These are phyloP conservation scores for Prochilodus magdalenae DNA, from an alignment of 2,113 vertebrate genomes.

Conservation along the genomic window DNA sequence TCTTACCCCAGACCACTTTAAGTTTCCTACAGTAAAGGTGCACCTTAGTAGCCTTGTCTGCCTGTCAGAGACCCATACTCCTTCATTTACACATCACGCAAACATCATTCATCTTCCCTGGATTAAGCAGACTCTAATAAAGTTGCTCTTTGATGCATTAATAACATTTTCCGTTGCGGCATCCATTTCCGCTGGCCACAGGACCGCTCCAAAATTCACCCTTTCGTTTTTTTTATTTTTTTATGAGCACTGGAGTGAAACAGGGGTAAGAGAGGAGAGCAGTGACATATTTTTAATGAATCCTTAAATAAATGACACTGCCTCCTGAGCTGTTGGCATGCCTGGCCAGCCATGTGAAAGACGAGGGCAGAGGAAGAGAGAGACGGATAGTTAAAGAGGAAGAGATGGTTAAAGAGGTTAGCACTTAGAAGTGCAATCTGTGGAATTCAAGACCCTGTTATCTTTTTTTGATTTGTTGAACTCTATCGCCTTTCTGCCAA, in stretches of 20 bases:
- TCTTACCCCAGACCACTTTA: not conserved
- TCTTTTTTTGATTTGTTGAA: not conserved
- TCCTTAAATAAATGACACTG: conserved; percentile 74
- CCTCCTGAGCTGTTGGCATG: conserved; percentile 68
- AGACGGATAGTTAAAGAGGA: conserved; percentile 1
- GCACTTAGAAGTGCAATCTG: not conserved
- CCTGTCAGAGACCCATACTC: conserved; percentile 1
- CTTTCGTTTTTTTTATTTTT: conserved; percentile 71
- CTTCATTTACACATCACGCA: conserved; percentile 44
- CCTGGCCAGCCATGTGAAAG: conserved; percentile 46
- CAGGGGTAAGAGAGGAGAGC: conserved; percentile 62
- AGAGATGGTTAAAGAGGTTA: not conserved
- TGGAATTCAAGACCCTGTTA: not conserved
- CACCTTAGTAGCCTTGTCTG: conserved; percentile 16
- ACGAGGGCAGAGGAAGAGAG: not conserved
- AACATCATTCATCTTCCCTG: conserved; percentile 47
- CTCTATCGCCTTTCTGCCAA: not conserved
- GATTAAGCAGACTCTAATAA: conserved; percentile 72
- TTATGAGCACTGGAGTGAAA: conserved; percentile 68
- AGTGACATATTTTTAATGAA: conserved; percentile 76
- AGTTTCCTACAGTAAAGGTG: not conserved
- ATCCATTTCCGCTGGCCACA: conserved; percentile 29
- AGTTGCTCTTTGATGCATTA: conserved; percentile 73
- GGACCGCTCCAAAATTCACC: not conserved
- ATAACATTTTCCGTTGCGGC: conserved; percentile 63